Percentiles rank a stretch among this genome's conserved stretches.
phyloP scores from a whole-genome alignment of 2,888 invertebrate genomes.

The Macroteleia sp. region DNA sequence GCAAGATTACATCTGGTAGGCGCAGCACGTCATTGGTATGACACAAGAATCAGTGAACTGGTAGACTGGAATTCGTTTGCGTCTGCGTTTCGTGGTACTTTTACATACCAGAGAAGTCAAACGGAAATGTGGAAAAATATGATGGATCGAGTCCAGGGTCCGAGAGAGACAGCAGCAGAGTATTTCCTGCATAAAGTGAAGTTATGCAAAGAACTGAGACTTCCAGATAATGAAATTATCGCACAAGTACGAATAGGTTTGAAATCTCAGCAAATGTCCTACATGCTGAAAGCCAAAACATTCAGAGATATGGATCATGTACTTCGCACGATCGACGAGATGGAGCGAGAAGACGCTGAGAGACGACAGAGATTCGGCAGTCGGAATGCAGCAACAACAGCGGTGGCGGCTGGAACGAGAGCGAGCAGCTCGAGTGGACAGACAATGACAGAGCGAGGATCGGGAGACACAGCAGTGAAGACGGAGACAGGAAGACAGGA shows the following conservation, averaged over 20 bases:
- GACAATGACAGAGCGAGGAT: too few relatives aligned
- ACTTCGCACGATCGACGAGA: constrained; percentile 3
- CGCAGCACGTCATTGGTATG: constrained; percentile 14
- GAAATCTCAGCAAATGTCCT: constrained; percentile 8
- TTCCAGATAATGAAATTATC: constrained; percentile 13
- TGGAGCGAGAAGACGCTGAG: constrained; percentile 12
- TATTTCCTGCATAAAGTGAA: constrained; percentile 36
- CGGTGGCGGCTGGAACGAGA: too few relatives aligned
- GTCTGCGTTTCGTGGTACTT: not conserved
- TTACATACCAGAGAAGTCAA: not conserved
- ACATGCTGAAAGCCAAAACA: constrained; percentile 8
- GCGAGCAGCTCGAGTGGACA: too few relatives aligned
- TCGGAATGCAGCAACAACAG: not conserved
- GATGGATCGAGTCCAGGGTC: not conserved
- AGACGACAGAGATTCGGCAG: constrained; percentile 8
- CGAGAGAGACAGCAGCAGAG: not conserved
- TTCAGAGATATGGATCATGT: constrained; percentile 19
- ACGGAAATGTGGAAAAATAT: constrained; percentile 13
- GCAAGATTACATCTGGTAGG: too few relatives aligned
- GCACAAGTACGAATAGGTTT: constrained; percentile 7
- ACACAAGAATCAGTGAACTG: too few relatives aligned
- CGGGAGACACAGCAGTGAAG: too few relatives aligned
- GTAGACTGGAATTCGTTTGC: constrained; percentile 19
- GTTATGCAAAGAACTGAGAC: constrained; percentile 1
- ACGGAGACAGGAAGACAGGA: too few relatives aligned